Evolutionary conservation across 2,888 invertebrate genomes (phyloP), one percentile per base, ranked within the genome.

Genomic region (Entomobrya multifasciata): DNA sequence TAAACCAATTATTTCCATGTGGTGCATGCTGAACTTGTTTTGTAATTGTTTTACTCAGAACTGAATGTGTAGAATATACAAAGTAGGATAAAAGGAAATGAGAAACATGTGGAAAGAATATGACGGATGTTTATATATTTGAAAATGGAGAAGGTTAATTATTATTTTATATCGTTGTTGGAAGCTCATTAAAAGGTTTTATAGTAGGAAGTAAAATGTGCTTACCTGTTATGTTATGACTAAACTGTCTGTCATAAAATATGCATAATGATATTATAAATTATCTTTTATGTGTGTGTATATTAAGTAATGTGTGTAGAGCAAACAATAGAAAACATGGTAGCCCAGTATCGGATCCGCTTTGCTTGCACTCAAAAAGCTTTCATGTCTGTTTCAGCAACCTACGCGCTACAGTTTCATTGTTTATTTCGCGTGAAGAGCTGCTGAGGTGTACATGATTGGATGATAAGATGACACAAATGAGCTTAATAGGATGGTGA

Each of bases 401-500:
- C 8, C 55, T 20, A 36, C 36, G 2, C 2, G 13, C 13, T 49
- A 15, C 8, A 3, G 15, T 4, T 13, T 15, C n/a, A 25, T 62
- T 62, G 62, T 62, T n/a, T 62, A 8, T 15, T 49, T 3, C 49
- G n/a, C n/a, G 2, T 15, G 8, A 22, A 36, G 77, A 47, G 77
- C 47, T 47, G 36, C 49, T 47, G 30, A 57, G 79, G 79, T 79
- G 79, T 79, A 60, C 47, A 79, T 44, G 65, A 65, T 67, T 65
- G 65, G 41, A 65, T 67, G 67, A 67, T 67, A 62, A 65, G 44
- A 60, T 49, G 65, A 62, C 65, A 65, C 25, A 30, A 79, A 79
- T 65, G 79, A 79, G 52, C 79, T 65, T 49, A 79, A 62, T 22
- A 27, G 47, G 44, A 49, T 49, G 44, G 22, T 60, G 25, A 77